Conservation (phyloP, 1,140 invertebrate species). For the Sminthurides bifidus region DNA sequence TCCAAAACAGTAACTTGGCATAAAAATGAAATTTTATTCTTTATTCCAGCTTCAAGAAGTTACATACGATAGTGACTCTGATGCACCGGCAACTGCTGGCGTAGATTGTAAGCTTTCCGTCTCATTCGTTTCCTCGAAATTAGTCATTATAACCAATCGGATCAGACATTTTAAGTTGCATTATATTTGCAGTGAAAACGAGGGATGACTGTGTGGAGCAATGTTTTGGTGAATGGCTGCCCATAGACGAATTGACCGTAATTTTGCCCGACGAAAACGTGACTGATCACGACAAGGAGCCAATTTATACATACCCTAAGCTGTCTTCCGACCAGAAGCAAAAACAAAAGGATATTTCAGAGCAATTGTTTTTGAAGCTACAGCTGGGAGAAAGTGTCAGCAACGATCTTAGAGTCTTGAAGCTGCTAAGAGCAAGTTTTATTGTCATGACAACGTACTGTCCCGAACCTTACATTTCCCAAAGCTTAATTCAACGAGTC, state of each 20-base stretch:
- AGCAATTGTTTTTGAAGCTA: not conserved
- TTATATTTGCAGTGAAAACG: not conserved
- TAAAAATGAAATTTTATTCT: not conserved
- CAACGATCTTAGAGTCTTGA: not conserved
- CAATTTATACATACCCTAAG: not conserved
- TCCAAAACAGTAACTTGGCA: too few relatives aligned
- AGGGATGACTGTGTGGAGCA: too few relatives aligned
- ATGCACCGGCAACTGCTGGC: not conserved
- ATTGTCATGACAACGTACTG: not conserved
- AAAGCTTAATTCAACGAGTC: not conserved
- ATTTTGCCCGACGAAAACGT: not conserved
- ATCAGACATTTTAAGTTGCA: not conserved
- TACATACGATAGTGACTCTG: not conserved
- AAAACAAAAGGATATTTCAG: not conserved
- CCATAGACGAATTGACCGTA: not conserved
- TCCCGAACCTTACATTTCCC: not conserved
- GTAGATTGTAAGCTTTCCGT: not conserved
- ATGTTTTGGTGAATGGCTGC: not conserved
- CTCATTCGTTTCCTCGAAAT: not conserved
- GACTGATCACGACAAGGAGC: not conserved
- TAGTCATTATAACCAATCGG: not conserved
- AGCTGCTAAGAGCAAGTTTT: not conserved
- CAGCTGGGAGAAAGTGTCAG: not conserved
- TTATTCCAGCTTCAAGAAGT: slow-evolving; percentile 1
- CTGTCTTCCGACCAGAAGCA: not conserved